These are phyloP conservation scores for Cryptus viduatorius DNA, from an alignment of 2,888 invertebrate species.

Conservation along the genomic window DNA sequence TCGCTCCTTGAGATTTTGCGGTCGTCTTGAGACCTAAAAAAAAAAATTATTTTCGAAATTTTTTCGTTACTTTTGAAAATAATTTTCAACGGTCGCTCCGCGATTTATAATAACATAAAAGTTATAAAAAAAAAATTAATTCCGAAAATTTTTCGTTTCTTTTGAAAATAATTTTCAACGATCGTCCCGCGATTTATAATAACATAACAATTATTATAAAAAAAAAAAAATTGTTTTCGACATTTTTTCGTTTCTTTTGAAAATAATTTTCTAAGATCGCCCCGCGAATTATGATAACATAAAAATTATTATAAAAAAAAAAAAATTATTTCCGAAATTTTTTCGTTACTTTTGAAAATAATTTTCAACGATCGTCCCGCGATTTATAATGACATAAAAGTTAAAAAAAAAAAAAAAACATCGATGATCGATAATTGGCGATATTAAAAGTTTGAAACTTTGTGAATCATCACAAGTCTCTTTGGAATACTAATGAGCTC, in stretches of 20 bases:
- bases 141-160: neutral
- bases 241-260: neutral
- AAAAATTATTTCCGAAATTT: neutral
- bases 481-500: constrained; percentile 79
- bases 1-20: constrained; percentile 68
- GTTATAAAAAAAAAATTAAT: neutral
- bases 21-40: constrained; percentile 73
- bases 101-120: neutral
- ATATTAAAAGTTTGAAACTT: constrained; percentile 49
- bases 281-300: neutral
- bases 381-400: neutral
- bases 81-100: neutral
- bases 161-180: neutral
- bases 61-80: neutral
- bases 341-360: neutral
- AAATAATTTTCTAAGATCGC: neutral
- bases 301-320: neutral
- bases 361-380: neutral
- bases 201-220: neutral
- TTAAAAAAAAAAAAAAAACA: neutral
- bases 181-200: neutral
- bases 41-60: neutral
- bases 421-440: neutral
- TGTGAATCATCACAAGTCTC: constrained; percentile 70
- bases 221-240: neutral